phyloP scores from a whole-genome alignment of 2,888 invertebrate genomes.

The Dichetophora obliterata region DNA sequence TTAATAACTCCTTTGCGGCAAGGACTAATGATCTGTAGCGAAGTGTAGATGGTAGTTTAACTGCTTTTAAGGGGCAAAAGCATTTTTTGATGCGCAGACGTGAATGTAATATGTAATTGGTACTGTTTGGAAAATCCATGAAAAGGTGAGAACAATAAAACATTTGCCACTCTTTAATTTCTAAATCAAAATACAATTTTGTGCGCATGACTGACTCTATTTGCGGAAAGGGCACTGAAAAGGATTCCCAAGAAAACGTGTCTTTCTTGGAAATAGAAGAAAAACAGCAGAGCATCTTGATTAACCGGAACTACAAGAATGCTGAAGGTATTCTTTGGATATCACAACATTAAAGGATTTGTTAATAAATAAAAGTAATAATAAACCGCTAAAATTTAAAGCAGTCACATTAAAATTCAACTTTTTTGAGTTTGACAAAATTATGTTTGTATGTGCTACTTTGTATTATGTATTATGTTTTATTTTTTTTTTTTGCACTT shows the following conservation, averaged over 20 bases:
- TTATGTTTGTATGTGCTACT: background rate
- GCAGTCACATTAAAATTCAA: too few relatives aligned
- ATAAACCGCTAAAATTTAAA: too few relatives aligned
- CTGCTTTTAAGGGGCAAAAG: too few relatives aligned
- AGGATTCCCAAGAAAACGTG: slow-evolving; percentile 5
- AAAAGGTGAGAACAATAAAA: background rate
- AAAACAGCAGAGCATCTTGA: background rate
- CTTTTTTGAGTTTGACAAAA: too few relatives aligned
- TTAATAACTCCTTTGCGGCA: background rate
- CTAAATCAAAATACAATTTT: slow-evolving; percentile 12
- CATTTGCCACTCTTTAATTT: background rate
- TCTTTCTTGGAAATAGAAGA: background rate
- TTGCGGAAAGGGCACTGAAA: background rate
- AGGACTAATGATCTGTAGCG: background rate
- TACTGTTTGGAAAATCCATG: background rate
- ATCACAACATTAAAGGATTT: background rate
- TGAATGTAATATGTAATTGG: background rate
- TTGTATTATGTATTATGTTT: background rate
- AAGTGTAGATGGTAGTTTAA: too few relatives aligned
- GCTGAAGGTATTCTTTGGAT: background rate
- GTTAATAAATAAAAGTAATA: too few relatives aligned
- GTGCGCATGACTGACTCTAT: background rate
- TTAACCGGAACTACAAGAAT: background rate
- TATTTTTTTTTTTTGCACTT: background rate
- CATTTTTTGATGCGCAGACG: too few relatives aligned